phyloP scores from a whole-genome alignment of 2,797 vertebrate genomes.

The Apodemus agrarius region DNA sequence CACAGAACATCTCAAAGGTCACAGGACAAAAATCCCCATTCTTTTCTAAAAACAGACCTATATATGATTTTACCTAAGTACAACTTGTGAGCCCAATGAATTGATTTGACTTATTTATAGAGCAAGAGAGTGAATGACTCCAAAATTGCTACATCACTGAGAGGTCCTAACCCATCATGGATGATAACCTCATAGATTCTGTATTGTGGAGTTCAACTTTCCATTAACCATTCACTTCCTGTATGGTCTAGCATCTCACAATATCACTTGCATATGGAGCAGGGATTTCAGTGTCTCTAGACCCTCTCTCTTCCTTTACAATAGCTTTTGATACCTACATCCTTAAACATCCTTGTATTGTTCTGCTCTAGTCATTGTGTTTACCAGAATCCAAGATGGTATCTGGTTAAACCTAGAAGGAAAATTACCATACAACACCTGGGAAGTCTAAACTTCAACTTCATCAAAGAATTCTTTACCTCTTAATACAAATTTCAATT shows the following conservation, averaged over 20 bases:
- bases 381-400: background rate
- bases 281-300: background rate
- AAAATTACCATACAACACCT: background rate
- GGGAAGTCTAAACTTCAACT: background rate
- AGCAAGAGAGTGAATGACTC: background rate
- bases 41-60: background rate
- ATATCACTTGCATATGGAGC: background rate
- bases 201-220: background rate
- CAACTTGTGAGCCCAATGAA: background rate
- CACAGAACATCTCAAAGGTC: constrained; percentile 12
- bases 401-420: background rate
- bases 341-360: background rate
- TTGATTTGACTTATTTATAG: background rate
- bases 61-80: background rate
- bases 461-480: background rate
- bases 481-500: background rate
- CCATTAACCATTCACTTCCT: background rate
- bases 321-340: background rate
- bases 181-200: background rate
- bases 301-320: background rate
- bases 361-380: background rate
- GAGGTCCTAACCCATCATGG: background rate
- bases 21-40: constrained; percentile 8
- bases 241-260: background rate
- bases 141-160: background rate